Evolutionary conservation across 2,113 vertebrate genomes (phyloP), one percentile per base, ranked within the genome.

Genomic region (Pundamilia nyererei): DNA sequence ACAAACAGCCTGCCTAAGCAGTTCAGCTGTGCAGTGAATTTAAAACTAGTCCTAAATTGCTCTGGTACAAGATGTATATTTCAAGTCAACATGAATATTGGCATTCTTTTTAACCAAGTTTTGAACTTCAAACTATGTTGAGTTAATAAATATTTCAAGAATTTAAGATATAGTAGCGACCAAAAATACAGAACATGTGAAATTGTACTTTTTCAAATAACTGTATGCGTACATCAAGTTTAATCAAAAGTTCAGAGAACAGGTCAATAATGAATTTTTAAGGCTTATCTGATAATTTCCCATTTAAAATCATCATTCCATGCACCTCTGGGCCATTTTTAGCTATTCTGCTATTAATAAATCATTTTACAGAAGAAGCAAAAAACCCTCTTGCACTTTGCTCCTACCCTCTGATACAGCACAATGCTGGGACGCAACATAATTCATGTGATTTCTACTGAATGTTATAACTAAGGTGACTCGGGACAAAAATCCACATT

Each of bases 1-100:
- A 47, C 24, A 79, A 81, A 86, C 6, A 80, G 72, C 15, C 21
- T 2, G 83, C 70, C 45, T 33, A 14, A 51, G 3, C 62, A 77
- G 19, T 65, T 62, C 31, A 51, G 62, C 49, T 70, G 29, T 3
- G 55, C 49, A 40, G 56, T 55, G 35, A 77, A 65, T 55, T n/a
- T 38, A 47, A 81, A 90, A 29, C 4, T 58, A 60, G 47, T 31
- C 33, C 45, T 56, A 31, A 58, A 82, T 17, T 33, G 2, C 17
- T 47, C 21, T 31, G 2, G 9, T 53, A 53, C 3, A 21, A 21
- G 33, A 1, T 65, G 1, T 65, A 38, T 60, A 19, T 17, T 47
- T 82, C 12, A 86, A 47, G 35, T 51, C 5, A 81, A 31, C 21
- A 10, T 15, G 3, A 72, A 47, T 45, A 26, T 26, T 17, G 21